These are phyloP conservation scores for Neopipo cinnamomea DNA, from an alignment of 2,113 vertebrate species.

Conservation along the genomic window DNA sequence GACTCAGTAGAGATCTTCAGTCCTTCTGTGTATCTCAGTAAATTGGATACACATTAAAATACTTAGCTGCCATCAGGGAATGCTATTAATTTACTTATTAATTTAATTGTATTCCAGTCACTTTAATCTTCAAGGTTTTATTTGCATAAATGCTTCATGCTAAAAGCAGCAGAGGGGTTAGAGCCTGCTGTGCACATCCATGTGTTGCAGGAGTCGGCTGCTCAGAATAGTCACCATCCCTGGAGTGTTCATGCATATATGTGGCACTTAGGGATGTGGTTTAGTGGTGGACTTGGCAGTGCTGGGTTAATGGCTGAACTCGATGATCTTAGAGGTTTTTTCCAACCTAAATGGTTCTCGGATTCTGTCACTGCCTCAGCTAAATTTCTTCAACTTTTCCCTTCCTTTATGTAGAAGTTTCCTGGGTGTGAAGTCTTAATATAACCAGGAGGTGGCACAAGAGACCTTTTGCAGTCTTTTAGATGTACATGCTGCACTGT, in stretches of 20 bases:
- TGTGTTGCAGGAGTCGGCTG: neutral
- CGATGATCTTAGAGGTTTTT: neutral
- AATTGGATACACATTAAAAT: neutral
- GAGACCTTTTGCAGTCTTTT: neutral
- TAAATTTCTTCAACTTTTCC: neutral
- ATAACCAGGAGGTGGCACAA: slow-evolving; percentile 49
- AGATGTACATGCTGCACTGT: fast-evolving
- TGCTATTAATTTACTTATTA: neutral
- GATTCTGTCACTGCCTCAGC: neutral
- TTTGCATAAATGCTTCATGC: neutral
- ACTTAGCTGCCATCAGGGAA: neutral
- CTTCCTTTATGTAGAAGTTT: neutral
- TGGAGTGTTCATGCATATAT: too few species aligned
- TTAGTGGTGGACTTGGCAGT: neutral
- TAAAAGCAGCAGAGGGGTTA: neutral
- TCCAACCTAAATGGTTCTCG: neutral
- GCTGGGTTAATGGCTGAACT: neutral
- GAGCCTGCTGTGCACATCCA: fast-evolving
- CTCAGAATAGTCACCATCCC: neutral
- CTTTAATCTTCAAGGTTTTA: neutral
- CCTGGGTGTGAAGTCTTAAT: neutral
- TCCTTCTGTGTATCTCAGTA: neutral
- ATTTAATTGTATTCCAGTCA: neutral
- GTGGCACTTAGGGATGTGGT: neutral
- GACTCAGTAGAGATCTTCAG: neutral